Conservation (phyloP, 2,113 vertebrate species). For the Halcyon senegalensis region DNA sequence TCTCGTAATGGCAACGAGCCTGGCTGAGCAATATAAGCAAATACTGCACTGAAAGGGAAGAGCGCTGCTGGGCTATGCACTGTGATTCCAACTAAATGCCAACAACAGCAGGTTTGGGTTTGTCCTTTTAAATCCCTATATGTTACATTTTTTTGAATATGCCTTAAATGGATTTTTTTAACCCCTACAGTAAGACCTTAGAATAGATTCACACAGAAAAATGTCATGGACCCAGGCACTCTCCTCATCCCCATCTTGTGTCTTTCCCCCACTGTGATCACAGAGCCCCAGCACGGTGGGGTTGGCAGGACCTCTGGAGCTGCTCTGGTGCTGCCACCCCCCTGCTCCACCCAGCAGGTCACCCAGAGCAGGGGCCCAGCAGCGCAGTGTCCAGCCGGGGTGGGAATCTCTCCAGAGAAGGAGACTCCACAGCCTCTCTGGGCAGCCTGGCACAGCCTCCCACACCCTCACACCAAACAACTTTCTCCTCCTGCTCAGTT, state of each 20-base stretch:
- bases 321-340: not conserved
- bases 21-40: not conserved
- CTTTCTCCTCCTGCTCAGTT: not conserved
- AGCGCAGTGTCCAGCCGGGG: not conserved
- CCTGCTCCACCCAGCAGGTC: not conserved
- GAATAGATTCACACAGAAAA: not conserved
- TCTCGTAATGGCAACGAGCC: not conserved
- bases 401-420: not conserved
- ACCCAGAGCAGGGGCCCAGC: not conserved
- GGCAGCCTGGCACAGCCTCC: not conserved
- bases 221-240: not conserved
- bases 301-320: not conserved
- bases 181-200: not conserved
- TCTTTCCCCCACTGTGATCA: not conserved
- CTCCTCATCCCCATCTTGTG: not conserved
- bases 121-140: not conserved
- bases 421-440: not conserved
- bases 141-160: too few relatives aligned
- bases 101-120: not conserved
- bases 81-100: not conserved
- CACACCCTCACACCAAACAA: not conserved
- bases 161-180: not conserved
- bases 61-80: not conserved
- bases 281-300: not conserved
- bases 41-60: not conserved